Conservation (phyloP, 2,888 invertebrate species). For the Villa cingulata region DNA sequence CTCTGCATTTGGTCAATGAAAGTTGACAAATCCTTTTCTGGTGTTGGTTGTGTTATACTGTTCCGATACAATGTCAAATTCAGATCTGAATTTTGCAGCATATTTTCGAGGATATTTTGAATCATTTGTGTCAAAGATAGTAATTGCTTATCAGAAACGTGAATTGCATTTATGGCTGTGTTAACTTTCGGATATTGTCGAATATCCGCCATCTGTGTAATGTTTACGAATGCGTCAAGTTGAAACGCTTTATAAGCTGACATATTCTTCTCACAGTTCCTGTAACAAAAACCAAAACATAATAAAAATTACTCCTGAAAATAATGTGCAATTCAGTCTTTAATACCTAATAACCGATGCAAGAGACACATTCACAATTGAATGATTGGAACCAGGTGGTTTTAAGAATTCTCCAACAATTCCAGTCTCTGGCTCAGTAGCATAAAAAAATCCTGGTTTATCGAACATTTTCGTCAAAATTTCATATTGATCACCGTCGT, state of each 20-base stretch:
- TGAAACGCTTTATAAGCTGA: slow-evolving; percentile 62
- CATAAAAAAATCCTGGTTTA: slow-evolving; percentile 47
- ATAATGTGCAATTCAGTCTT: no score
- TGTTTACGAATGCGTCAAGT: slow-evolving; percentile 52
- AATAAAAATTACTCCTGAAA: no score
- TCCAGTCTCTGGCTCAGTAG: slow-evolving; percentile 35
- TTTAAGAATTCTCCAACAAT: slow-evolving; percentile 32
- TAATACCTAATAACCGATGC: slow-evolving; percentile 31
- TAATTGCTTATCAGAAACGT: slow-evolving; percentile 30
- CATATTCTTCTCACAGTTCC: slow-evolving; percentile 56
- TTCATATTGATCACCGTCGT: slow-evolving; percentile 50
- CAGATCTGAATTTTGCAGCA: slow-evolving; percentile 32
- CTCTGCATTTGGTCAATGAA: slow-evolving; percentile 38
- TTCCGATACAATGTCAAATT: slow-evolving; percentile 33
- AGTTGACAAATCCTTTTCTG: slow-evolving; percentile 36
- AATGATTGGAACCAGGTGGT: slow-evolving; percentile 29
- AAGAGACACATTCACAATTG: slow-evolving; percentile 32
- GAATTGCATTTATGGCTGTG: slow-evolving; percentile 30
- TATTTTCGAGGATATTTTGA: slow-evolving; percentile 33
- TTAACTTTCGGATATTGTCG: slow-evolving; percentile 34
- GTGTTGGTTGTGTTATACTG: slow-evolving; percentile 33
- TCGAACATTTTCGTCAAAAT: slow-evolving; percentile 53
- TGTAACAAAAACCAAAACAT: slow-evolving; percentile 30
- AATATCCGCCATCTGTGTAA: slow-evolving; percentile 43
- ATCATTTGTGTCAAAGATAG: slow-evolving; percentile 32